Evolutionary conservation across 2,797 vertebrate genomes (phyloP).

Genomic region (Gallinago nigripennis): DNA sequence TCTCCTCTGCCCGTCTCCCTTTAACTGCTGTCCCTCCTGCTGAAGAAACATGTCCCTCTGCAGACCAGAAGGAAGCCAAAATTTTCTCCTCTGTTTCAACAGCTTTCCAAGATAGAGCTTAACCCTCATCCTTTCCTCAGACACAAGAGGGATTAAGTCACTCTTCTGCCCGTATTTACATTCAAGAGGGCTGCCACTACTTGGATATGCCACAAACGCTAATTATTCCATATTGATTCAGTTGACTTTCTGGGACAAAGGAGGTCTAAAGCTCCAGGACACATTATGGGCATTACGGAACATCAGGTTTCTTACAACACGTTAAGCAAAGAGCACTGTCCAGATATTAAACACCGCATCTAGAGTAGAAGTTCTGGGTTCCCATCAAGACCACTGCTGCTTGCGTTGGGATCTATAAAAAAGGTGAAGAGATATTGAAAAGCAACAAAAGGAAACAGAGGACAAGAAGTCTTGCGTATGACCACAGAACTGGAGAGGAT

Average conservation of each 20-base stretch:
- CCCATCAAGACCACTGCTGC: background rate
- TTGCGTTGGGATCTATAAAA: background rate
- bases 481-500: background rate
- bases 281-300: background rate
- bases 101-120: constrained; percentile 18
- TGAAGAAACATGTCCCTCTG: background rate
- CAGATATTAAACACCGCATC: background rate
- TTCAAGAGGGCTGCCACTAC: background rate
- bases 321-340: background rate
- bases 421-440: background rate
- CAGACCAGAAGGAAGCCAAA: background rate
- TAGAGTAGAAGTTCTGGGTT: background rate
- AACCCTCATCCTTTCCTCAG: background rate
- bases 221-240: constrained; percentile 40
- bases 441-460: background rate
- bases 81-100: background rate
- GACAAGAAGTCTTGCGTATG: background rate
- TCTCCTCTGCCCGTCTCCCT: background rate
- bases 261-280: constrained; percentile 13
- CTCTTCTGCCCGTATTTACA: constrained; percentile 23
- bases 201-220: constrained; percentile 24
- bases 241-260: constrained; percentile 36
- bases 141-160: constrained; percentile 22
- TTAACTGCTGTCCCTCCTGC: background rate
- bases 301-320: background rate